Conservation (phyloP, 2,888 invertebrate genomes). For the Junonia oenone region DNA sequence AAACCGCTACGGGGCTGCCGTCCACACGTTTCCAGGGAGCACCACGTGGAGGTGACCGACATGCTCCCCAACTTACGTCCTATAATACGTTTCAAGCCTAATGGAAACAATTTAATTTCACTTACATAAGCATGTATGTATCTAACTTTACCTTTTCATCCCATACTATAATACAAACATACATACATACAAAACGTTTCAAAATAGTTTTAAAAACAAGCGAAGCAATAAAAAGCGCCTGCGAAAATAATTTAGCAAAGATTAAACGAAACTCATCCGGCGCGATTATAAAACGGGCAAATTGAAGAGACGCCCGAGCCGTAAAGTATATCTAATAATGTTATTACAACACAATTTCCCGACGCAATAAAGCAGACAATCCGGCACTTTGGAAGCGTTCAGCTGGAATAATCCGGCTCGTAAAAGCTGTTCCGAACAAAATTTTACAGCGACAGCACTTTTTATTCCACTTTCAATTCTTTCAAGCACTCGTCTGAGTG, state of each 20-base stretch:
- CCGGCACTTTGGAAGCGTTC: constrained; percentile 11
- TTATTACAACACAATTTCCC: constrained; percentile 13
- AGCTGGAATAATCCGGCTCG: constrained; percentile 11
- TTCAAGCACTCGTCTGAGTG: constrained; percentile 15
- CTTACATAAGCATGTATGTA: too few relatives aligned
- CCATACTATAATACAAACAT: not conserved
- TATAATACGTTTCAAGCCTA: too few relatives aligned
- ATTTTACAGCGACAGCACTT: constrained; percentile 16
- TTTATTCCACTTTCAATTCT: constrained; percentile 18
- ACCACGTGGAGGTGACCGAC: too few relatives aligned
- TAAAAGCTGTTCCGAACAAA: constrained; percentile 14
- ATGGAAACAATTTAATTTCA: too few relatives aligned
- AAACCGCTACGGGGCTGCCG: too few relatives aligned
- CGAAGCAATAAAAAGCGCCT: not conserved
- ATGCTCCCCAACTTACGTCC: too few relatives aligned
- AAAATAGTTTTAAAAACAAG: not conserved
- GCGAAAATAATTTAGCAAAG: not conserved
- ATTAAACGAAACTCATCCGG: not conserved
- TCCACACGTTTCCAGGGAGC: too few relatives aligned
- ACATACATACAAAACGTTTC: not conserved
- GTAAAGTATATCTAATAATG: constrained; percentile 14
- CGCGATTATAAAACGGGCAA: not conserved
- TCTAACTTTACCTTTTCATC: not conserved
- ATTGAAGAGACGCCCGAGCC: not conserved
- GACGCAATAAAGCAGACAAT: constrained; percentile 6